These are phyloP conservation scores for Carettochelys insculpta DNA, from an alignment of 2,113 vertebrate genomes.

Conservation along the genomic window DNA sequence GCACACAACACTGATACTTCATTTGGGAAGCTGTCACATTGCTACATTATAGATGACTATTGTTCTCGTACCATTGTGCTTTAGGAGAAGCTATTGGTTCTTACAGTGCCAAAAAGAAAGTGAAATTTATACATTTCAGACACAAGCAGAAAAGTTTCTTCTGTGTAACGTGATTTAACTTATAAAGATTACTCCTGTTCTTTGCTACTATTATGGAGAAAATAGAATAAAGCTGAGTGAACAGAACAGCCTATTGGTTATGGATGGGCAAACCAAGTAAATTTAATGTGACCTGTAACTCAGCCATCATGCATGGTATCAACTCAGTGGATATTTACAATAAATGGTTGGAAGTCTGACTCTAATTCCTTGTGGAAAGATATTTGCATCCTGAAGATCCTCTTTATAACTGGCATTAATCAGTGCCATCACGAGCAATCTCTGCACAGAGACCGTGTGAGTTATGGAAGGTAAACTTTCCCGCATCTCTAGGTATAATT, in stretches of 20 bases:
- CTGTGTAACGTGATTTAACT: background rate
- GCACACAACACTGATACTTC: background rate
- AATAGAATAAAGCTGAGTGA: background rate
- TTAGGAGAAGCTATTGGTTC: background rate
- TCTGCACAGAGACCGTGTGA: background rate
- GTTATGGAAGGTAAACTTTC: background rate
- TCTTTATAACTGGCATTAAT: background rate
- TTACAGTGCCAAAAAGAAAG: background rate
- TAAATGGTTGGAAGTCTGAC: background rate
- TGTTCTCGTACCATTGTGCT: background rate
- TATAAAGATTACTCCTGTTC: background rate
- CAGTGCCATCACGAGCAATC: background rate
- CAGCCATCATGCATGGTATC: background rate
- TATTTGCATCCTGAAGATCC: background rate
- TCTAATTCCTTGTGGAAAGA: background rate
- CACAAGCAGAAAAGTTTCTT: background rate
- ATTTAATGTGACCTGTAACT: background rate
- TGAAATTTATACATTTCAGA: background rate
- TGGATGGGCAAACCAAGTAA: background rate
- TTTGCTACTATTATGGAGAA: background rate
- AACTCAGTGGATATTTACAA: background rate
- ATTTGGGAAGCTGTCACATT: background rate
- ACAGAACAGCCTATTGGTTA: rapidly evolving
- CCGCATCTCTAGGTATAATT: background rate
- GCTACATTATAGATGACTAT: background rate